Conservation (phyloP, 2,113 vertebrate genomes). For the Gobiocypris rarus region DNA sequence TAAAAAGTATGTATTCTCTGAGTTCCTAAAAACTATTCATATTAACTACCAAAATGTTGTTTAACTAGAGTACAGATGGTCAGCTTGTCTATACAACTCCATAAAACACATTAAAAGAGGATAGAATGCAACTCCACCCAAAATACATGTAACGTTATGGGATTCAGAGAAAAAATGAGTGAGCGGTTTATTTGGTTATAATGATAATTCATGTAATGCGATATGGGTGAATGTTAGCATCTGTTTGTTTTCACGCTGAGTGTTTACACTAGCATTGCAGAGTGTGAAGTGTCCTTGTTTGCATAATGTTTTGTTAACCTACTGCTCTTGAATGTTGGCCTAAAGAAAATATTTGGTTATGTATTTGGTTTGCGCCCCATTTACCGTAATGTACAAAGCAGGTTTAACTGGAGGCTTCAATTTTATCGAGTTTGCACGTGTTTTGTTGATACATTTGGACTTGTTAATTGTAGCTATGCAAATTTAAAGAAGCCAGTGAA, state of each 20-base stretch:
- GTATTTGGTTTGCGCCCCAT: not conserved
- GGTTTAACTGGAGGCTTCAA: conserved; percentile 1
- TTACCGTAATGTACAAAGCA: conserved; percentile 3
- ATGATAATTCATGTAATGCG: not conserved
- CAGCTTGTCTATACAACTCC: too few relatives aligned
- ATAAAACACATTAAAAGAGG: not conserved
- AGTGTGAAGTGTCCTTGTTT: not conserved
- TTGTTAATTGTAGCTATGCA: not conserved
- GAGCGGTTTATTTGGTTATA: not conserved
- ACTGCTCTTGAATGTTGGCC: conserved; percentile 16
- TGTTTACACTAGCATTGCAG: not conserved
- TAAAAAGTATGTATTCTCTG: too few relatives aligned
- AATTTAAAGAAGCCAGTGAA: not conserved
- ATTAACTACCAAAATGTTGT: too few relatives aligned
- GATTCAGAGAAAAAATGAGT: not conserved
- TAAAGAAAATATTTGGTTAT: conserved; percentile 27
- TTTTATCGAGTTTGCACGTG: conserved; percentile 13
- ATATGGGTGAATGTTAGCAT: not conserved
- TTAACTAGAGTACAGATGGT: too few relatives aligned
- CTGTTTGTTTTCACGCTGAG: not conserved
- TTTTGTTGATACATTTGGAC: not conserved
- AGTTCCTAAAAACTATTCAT: too few relatives aligned
- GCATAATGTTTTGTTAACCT: conserved; percentile 26
- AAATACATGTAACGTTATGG: not conserved
- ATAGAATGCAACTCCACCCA: not conserved